A percentile compares a stretch with the other conserved stretches of the same genome.
phyloP scores from a whole-genome alignment of 1,140 invertebrate genomes.

The Drosophila asahinai region DNA sequence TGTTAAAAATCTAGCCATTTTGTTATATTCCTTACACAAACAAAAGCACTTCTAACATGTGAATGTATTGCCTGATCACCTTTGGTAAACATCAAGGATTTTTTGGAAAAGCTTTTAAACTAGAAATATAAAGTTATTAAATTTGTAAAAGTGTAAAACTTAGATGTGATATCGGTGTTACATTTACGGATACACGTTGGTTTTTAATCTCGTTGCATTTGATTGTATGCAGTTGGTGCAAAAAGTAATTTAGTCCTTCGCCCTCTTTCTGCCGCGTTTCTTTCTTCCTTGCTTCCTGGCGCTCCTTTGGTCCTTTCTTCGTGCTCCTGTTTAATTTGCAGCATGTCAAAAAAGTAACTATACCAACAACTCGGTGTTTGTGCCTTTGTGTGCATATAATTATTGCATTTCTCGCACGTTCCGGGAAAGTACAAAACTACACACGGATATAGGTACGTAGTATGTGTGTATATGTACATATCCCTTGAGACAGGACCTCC shows the following conservation, averaged over 20 bases:
- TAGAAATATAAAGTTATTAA: too few relatives aligned
- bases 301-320: constrained; percentile 24
- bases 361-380: constrained; percentile 25
- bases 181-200: constrained; percentile 59
- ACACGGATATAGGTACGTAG: constrained; percentile 5
- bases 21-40: too few relatives aligned
- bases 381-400: constrained; percentile 79
- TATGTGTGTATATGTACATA: background rate
- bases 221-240: constrained; percentile 76
- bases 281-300: constrained; percentile 4
- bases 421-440: constrained; percentile 54
- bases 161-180: constrained; percentile 31
- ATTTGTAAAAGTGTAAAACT: constrained; percentile 7
- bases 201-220: constrained; percentile 82
- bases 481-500: constrained; percentile 20
- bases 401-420: constrained; percentile 81
- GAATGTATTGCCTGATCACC: too few relatives aligned
- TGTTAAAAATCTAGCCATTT: too few relatives aligned
- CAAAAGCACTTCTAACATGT: too few relatives aligned
- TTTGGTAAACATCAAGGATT: too few relatives aligned
- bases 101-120: too few relatives aligned
- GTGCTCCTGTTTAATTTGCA: constrained; percentile 76
- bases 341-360: constrained; percentile 75
- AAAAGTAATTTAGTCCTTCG: constrained; percentile 72
- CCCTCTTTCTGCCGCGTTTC: background rate